Conservation (phyloP, 2,113 vertebrate genomes). For the Ascaphus truei region DNA sequence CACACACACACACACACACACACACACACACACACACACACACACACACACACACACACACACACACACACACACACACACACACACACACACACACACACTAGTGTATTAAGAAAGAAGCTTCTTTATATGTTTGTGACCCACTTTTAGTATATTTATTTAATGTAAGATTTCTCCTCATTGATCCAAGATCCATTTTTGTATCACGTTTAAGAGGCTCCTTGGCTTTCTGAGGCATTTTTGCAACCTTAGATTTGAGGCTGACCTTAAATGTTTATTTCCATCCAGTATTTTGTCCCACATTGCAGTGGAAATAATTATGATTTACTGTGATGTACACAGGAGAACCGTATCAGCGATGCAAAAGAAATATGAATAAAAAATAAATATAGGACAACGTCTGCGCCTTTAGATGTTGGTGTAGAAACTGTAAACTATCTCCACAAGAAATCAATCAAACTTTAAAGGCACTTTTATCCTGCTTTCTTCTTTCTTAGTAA, state of each 20-base stretch:
- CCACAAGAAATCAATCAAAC: slow-evolving; percentile 57
- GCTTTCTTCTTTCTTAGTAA: slow-evolving; percentile 52
- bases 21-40: too few relatives aligned
- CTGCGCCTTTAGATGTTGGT: slow-evolving; percentile 53
- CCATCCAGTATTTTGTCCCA: slow-evolving; percentile 41
- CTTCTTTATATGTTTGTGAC: too few relatives aligned
- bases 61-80: too few relatives aligned
- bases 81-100: too few relatives aligned
- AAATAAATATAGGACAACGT: slow-evolving; percentile 41
- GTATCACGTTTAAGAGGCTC: too few relatives aligned
- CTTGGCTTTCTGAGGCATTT: slow-evolving; percentile 41
- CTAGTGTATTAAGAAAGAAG: too few relatives aligned
- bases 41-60: too few relatives aligned
- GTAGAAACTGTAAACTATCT: slow-evolving; percentile 56
- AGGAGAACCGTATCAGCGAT: slow-evolving; percentile 52
- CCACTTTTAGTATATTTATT: too few relatives aligned
- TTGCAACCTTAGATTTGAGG: slow-evolving; percentile 46
- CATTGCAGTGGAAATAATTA: slow-evolving; percentile 57
- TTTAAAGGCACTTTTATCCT: slow-evolving; percentile 54
- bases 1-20: too few relatives aligned
- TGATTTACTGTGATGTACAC: slow-evolving; percentile 55
- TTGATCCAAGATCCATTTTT: too few relatives aligned
- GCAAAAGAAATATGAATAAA: slow-evolving; percentile 38
- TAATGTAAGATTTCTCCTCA: too few relatives aligned
- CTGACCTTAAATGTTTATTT: slow-evolving; percentile 55